Conservation (phyloP, 2,888 invertebrate genomes). For the Amblyjoppa fuscipennis region DNA sequence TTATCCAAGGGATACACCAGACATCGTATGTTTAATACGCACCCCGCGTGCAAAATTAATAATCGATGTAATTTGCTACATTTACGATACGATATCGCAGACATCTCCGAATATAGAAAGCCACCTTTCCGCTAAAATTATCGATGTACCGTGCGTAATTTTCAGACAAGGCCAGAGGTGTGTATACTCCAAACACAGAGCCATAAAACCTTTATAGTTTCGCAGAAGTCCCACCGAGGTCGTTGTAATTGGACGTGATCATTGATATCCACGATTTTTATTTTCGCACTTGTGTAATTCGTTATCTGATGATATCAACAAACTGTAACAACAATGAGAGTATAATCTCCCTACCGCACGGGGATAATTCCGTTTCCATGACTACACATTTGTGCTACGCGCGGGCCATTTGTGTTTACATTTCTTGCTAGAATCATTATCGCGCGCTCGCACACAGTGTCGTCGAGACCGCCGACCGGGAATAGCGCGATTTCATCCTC, state of each 20-base stretch:
- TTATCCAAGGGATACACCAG: neutral
- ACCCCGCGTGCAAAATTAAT: neutral
- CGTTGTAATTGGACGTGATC: slow-evolving; percentile 28
- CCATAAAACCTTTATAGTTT: slow-evolving; percentile 30
- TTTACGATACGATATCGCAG: neutral
- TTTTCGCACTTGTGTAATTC: slow-evolving; percentile 10
- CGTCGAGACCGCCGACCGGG: slow-evolving; percentile 64
- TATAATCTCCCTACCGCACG: slow-evolving; percentile 9
- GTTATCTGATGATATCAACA: slow-evolving; percentile 40
- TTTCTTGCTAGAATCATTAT: slow-evolving; percentile 75
- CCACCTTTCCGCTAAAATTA: neutral
- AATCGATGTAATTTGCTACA: neutral
- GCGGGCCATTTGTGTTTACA: slow-evolving; percentile 77
- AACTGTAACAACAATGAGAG: slow-evolving; percentile 50
- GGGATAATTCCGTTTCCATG: slow-evolving; percentile 63
- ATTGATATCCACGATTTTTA: slow-evolving; percentile 26
- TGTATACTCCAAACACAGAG: slow-evolving; percentile 2
- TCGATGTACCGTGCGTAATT: neutral
- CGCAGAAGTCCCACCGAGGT: neutral
- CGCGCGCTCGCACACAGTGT: slow-evolving; percentile 65
- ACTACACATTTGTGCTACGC: slow-evolving; percentile 61
- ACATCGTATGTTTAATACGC: neutral
- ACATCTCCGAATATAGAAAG: neutral
- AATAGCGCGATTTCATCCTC: slow-evolving; percentile 63
- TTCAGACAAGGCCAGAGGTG: slow-evolving; percentile 12